Percentiles rank a stretch among this genome's conserved stretches.
Conservation (phyloP, 2,888 invertebrate species). For the Drosophila greeni region DNA sequence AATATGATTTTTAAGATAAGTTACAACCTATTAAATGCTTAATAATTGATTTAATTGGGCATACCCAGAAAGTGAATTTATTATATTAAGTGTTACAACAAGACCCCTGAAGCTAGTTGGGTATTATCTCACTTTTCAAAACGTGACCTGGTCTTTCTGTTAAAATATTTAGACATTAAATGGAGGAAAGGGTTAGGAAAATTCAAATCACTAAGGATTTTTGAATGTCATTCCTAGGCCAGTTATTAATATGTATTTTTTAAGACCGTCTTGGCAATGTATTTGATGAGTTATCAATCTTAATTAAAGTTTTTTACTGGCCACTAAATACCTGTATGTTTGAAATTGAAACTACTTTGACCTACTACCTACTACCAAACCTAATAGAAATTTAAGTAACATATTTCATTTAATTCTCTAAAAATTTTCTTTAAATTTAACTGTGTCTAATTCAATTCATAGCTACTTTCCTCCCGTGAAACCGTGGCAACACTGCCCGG, state of each 20-base stretch:
- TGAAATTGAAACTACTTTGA: background rate
- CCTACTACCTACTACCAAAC: no score
- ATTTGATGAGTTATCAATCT: background rate
- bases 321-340: background rate
- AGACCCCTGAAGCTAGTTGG: no score
- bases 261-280: no score
- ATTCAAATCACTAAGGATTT: background rate
- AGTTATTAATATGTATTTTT: background rate
- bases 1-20: background rate
- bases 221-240: rapidly evolving
- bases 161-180: background rate
- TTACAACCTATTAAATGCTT: background rate
- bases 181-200: rapidly evolving
- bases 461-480: conserved; percentile 1
- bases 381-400: rapidly evolving
- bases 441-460: background rate
- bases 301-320: background rate
- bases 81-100: no score
- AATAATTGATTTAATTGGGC: background rate
- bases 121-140: no score
- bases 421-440: no score
- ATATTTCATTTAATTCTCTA: no score
- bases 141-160: background rate
- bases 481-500: background rate
- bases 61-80: background rate